Base-by-base conservation (phyloP, 2,888 invertebrate species). In the Petrolisthes cinctipes region DNA sequence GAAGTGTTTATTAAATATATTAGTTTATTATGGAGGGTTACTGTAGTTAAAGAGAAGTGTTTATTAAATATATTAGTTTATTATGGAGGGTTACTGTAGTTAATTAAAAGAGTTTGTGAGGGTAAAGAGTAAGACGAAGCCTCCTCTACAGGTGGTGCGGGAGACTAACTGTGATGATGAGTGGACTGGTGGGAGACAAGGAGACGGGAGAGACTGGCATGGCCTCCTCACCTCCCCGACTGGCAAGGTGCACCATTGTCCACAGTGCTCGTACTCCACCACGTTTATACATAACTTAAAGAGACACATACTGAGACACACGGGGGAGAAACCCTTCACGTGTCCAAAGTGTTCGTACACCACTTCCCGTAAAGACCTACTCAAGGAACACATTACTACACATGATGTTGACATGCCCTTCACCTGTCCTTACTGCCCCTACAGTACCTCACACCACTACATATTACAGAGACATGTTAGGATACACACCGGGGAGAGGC, bases 401-500 rank as follows among this genome's bases (percentile, higher is more conserved):
- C 87, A 88, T 76, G 84, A 80, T 4, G 84, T 83, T 66, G 66
- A 81, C 68, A 83, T 75, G 66, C 87, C 87, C 5, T 73, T 75
- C 20, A 23, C 54, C 11, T 88, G 87, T 61, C 81, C 84, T 23
- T 83, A 66, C 81, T 88, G 87, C n/a, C 84, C 89, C 1, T 89
- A 89, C 79, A 81, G 79, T 57, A 79, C 89, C 3, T 80, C 80
- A 23, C 56, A 83, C 80, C 73, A 66, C 9, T 80, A 71, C 37
- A 54, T 61, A 23, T 75, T 88, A 66, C 75, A 75, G 66, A 84
- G 85, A 51, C 90, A 90, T 66, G 81, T 86, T 71, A 83, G 86
- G 37, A 90, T 83, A 11, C 90, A 90, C 82, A 88, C 88, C 5
- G 86, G 90, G 20, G 86, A 86, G 71, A 90, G 85, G 57, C 90